Evolutionary conservation across 1,140 invertebrate species (phyloP), one percentile per base, ranked within the genome.

Genomic region (Diabrotica undecimpunctata): DNA sequence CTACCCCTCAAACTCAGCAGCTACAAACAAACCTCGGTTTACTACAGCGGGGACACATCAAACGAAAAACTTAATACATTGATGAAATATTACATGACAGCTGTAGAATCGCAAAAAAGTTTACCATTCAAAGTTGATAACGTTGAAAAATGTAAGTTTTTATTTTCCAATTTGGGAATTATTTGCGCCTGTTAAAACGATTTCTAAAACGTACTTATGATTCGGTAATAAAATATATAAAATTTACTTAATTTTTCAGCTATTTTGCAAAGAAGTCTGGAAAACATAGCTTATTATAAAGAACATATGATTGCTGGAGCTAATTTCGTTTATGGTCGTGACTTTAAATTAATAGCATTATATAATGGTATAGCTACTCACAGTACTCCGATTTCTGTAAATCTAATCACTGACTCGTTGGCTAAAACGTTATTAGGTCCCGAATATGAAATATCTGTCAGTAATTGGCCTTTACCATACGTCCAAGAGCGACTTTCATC

Each of bases 331-430:
- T 65, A 76, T 9, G 46, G 66, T 12, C 38, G 61, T 9, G 41
- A n/a, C 11, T 58, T 70, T 5, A 41, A 55, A 72, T 78, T 78
- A 5, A 80, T 78, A 65, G 81, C 78, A 1, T 65, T 84, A 53
- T 86, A 81, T 74, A 83, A 83, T 5, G 81, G 81, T n/a, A 73
- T 74, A 6, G 79, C 87, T 0, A 84, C 81, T 10, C 89, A 90
- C 78, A 81, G 84, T 4, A 80, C 85, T 12, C 86, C 87, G 0
- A 81, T 87, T 5, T 79, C 84, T 0, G 71, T 90, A 35, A 84
- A 84, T 72, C 61, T 85, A 9, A 67, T 88, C 5, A 80, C 82
- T 57, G 88, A 87, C 75, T 73, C 84, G 41, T 56, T 89, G 7
- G 77, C 87, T 0, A 75, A 80, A 57, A 77, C 58, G 36, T 14